Conservation (phyloP, 2,113 vertebrate genomes). For the Anarrhichthys ocellatus region DNA sequence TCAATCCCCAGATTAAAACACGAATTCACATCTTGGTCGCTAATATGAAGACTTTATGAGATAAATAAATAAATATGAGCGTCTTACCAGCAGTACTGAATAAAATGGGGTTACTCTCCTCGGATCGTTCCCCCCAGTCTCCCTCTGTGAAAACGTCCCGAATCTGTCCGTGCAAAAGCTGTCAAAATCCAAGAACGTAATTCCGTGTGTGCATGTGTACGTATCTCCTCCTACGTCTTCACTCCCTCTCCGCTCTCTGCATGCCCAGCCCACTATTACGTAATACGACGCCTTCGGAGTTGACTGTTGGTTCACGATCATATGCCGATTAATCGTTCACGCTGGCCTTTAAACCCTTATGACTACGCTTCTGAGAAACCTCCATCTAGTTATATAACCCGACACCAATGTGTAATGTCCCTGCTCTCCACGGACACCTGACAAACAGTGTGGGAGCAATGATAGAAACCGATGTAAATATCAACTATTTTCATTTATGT, state of each 20-base stretch:
- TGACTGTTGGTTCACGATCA: background rate
- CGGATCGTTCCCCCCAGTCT: background rate
- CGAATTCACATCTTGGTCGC: background rate
- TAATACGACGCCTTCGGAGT: conserved; percentile 51
- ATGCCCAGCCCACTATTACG: conserved; percentile 56
- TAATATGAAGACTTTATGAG: background rate
- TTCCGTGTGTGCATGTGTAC: background rate
- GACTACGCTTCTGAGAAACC: background rate
- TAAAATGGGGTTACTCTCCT: background rate
- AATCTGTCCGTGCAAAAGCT: conserved; percentile 19
- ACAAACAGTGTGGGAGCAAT: too few species aligned
- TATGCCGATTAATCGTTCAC: background rate
- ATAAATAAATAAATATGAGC: background rate
- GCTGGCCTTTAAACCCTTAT: background rate
- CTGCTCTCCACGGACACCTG: too few species aligned
- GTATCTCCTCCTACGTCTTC: conserved; percentile 20
- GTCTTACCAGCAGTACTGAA: conserved; percentile 40
- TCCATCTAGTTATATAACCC: background rate
- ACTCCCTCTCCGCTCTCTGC: background rate
- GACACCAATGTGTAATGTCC: fast-evolving
- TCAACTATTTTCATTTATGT: background rate
- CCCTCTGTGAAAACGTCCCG: background rate
- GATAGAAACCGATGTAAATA: background rate
- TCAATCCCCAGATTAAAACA: background rate
- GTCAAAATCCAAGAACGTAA: conserved; percentile 51